Percentiles rank a stretch among this genome's conserved stretches.
Conservation (phyloP, 2,797 vertebrate genomes). For the Acrocephalus scirpaceus region DNA sequence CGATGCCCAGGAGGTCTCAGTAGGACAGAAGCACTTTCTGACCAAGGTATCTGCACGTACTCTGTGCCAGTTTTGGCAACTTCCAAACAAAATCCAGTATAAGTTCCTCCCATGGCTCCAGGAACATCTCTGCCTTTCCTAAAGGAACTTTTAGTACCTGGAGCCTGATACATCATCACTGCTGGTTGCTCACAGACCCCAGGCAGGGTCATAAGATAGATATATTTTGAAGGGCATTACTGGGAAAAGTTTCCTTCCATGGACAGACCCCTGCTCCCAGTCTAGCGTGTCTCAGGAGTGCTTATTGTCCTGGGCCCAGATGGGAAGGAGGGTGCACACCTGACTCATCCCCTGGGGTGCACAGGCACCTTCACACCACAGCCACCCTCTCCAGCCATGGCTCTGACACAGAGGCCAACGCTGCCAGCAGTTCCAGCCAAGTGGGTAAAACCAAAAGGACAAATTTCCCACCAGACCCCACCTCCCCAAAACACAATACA, state of each 20-base stretch:
- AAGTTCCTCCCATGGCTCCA: accelerated
- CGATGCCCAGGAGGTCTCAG: neutral
- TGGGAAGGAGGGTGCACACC: neutral
- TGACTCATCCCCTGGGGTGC: accelerated
- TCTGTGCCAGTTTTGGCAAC: neutral
- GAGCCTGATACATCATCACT: accelerated
- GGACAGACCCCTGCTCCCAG: accelerated
- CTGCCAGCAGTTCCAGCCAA: neutral
- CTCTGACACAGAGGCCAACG: accelerated
- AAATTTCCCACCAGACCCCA: neutral
- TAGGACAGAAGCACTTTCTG: neutral
- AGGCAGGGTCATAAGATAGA: accelerated
- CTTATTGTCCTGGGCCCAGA: neutral
- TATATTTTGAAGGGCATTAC: accelerated
- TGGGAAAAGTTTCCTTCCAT: accelerated
- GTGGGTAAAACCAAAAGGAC: neutral
- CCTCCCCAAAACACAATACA: neutral
- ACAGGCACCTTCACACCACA: neutral
- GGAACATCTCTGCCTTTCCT: neutral
- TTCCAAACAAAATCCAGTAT: neutral
- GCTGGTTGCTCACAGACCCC: accelerated
- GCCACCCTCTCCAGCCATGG: neutral
- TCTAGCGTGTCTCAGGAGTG: accelerated
- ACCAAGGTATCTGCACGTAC: accelerated
- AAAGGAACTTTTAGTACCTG: neutral